Evolutionary conservation across 2,888 invertebrate species (phyloP).

Genomic region (Coremacera marginata): DNA sequence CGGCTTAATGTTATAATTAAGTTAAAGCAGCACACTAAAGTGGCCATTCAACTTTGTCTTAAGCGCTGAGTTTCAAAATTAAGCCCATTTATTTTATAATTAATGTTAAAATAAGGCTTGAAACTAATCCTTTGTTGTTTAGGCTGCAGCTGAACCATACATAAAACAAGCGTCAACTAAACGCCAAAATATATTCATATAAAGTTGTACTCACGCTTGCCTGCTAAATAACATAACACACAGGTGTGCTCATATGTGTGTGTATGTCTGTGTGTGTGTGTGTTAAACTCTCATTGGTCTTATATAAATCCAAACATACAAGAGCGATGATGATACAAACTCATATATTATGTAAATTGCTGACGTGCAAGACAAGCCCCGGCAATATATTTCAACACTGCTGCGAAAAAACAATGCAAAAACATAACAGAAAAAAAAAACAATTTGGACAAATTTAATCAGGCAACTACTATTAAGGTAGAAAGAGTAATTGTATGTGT

Average conservation of each 20-base stretch:
- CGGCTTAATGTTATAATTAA: too few relatives aligned
- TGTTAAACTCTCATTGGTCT: neutral
- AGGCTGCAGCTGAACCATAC: neutral
- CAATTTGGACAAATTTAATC: neutral
- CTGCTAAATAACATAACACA: too few relatives aligned
- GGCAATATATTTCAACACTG: slow-evolving; percentile 24
- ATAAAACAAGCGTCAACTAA: too few relatives aligned
- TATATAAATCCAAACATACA: neutral
- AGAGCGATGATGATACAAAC: neutral
- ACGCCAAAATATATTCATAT: too few relatives aligned
- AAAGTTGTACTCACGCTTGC: too few relatives aligned
- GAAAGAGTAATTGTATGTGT: neutral
- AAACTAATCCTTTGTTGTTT: neutral
- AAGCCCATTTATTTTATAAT: too few relatives aligned
- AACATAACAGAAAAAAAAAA: neutral
- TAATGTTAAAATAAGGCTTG: neutral
- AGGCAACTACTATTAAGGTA: neutral
- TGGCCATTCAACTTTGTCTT: too few relatives aligned
- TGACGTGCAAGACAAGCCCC: slow-evolving; percentile 31
- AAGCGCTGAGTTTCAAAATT: too few relatives aligned
- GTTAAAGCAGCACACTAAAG: too few relatives aligned
- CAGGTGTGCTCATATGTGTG: neutral
- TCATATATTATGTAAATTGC: slow-evolving; percentile 34
- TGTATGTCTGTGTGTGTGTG: neutral
- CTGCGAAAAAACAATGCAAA: neutral